Conservation (phyloP, 2,797 vertebrate genomes). For the Dromococcyx pavoninus region DNA sequence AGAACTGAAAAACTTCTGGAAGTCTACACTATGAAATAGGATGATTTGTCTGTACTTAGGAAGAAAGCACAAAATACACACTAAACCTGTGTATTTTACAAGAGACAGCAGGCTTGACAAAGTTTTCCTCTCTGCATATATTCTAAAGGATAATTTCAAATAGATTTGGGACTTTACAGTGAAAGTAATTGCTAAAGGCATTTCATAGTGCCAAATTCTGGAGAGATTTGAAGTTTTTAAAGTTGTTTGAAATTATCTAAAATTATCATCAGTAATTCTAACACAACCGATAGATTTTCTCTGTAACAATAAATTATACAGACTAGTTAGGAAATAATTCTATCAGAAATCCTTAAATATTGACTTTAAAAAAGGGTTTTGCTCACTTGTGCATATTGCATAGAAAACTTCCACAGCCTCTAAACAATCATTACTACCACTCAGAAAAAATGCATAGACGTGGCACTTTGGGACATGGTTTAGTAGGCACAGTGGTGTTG, state of each 20-base stretch:
- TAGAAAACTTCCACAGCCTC: neutral
- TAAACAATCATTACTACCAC: neutral
- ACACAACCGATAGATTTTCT: fast-evolving
- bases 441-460: neutral
- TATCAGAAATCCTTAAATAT: neutral
- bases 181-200: neutral
- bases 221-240: neutral
- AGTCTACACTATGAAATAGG: neutral
- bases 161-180: neutral
- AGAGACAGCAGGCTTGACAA: neutral
- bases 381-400: neutral
- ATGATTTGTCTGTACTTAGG: neutral
- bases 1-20: neutral
- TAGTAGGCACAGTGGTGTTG: too few relatives aligned
- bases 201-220: neutral
- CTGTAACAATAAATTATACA: neutral
- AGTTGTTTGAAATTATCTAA: too few relatives aligned
- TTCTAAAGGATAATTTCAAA: neutral
- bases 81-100: neutral
- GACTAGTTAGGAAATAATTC: too few relatives aligned
- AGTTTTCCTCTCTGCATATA: neutral
- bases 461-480: too few relatives aligned
- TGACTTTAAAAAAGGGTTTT: neutral
- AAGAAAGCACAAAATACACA: neutral
- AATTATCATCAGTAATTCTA: neutral